Evolutionary conservation across 2,797 vertebrate genomes (phyloP), one percentile per base, ranked within the genome.

Genomic region (Nannoperca australis): DNA sequence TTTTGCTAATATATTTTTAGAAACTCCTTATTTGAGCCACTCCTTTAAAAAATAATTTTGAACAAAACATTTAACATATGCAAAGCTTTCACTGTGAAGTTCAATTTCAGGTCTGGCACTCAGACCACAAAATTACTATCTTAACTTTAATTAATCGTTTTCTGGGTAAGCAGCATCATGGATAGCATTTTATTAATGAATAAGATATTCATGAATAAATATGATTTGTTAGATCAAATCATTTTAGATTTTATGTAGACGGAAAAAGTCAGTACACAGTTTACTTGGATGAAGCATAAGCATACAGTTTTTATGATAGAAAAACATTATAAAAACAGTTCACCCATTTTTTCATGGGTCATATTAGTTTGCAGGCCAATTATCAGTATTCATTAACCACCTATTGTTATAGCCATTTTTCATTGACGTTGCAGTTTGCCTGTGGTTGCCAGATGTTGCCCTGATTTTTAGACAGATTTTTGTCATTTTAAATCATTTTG

Each of bases 151-250:
- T 44, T 68, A 18, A 15, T 8, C 22, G 3, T 51, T 54, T 65
- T 62, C 59, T 18, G 53, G 9, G 40, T 58, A 8, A 56, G 14
- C 14, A 49, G 27, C 10, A 1, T 70, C 18, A 11, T 45, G 3
- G 32, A 27, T 27, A 67, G 5, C 12, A 18, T 65, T 81, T 69
- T 27, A 27, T 27, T 27, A 27, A 1, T 27, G 24, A 27, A 27
- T 27, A 27, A 59, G 27, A 74, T 64, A 50, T 70, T 54, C 54
- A 83, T 69, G 44, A 71, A 45, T 62, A 55, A 85, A 75, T 4
- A 70, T 65, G 8, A 32, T 12, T 17, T 15, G n/a, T 68, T 13
- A 5, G 40, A 63, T 40, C 70, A 17, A 70, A 51, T 82, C 22
- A 59, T 74, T 66, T 76, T 12, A 55, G 34, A 56, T 56, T 65